phyloP scores from a whole-genome alignment of 2,113 vertebrate genomes.

The Paralichthys olivaceus region DNA sequence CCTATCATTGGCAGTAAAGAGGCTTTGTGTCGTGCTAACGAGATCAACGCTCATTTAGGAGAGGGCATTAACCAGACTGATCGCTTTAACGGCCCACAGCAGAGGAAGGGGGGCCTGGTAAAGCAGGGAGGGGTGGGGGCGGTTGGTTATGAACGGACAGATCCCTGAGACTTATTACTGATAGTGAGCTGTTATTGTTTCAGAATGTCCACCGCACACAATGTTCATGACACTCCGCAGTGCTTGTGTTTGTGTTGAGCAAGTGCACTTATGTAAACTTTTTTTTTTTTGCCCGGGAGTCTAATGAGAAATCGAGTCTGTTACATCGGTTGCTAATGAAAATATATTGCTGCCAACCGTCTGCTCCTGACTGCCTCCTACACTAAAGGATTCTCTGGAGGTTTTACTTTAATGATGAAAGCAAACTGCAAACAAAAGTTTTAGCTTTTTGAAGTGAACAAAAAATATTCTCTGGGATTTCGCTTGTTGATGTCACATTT shows the following conservation, averaged over 20 bases:
- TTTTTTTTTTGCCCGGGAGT: not conserved
- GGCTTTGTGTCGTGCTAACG: slow-evolving; percentile 81
- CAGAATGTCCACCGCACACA: not conserved
- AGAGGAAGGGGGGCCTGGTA: not conserved
- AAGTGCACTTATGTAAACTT: not conserved
- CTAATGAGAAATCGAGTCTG: not conserved
- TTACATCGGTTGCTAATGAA: slow-evolving; percentile 17
- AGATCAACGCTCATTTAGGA: slow-evolving; percentile 83
- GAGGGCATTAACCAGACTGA: slow-evolving; percentile 78
- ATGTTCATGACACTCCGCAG: not conserved
- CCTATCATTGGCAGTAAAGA: slow-evolving; percentile 83
- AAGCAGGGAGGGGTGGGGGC: not conserved
- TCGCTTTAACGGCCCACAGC: slow-evolving; percentile 63
- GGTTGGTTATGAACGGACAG: slow-evolving; percentile 26
- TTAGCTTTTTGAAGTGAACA: not conserved
- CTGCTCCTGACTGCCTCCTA: not conserved
- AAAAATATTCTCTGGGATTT: not conserved
- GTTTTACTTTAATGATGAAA: not conserved
- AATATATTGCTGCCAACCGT: slow-evolving; percentile 10
- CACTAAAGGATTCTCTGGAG: not conserved
- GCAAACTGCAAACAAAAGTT: slow-evolving; percentile 1
- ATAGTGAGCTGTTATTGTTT: not conserved
- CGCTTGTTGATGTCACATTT: not conserved
- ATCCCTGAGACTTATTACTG: slow-evolving; percentile 31
- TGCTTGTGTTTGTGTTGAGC: slow-evolving; percentile 6